Evolutionary conservation across 92 coral and sea anemone species (phyloP).

Genomic region (Palythoa grandiflora): DNA sequence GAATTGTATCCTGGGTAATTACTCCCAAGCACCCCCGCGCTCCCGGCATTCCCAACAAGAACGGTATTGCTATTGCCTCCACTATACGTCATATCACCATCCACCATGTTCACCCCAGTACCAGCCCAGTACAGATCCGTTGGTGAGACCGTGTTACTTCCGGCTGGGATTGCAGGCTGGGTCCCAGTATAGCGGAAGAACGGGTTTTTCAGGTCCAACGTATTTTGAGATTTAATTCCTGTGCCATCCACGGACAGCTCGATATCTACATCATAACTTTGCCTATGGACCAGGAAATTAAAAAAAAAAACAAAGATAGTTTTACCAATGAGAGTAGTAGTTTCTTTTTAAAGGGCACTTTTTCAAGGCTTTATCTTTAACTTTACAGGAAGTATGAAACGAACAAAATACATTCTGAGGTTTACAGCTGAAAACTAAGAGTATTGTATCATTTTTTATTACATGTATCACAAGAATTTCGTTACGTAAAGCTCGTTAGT

Average conservation of each 20-base stretch:
- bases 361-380: too few species aligned
- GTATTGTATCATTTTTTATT: too few species aligned
- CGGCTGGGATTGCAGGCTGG: conserved; percentile 85
- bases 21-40: conserved; percentile 63
- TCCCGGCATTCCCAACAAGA: conserved; percentile 50
- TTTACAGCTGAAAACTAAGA: too few species aligned
- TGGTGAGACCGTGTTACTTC: conserved; percentile 87
- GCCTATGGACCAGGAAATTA: conserved; percentile 61
- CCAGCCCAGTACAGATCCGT: conserved; percentile 94
- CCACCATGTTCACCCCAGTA: conserved; percentile 37
- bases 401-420: too few species aligned
- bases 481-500: too few species aligned
- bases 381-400: too few species aligned
- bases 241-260: conserved; percentile 90
- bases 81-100: conserved; percentile 57
- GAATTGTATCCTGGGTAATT: conserved; percentile 62
- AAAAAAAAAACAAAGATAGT: not conserved
- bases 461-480: too few species aligned
- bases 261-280: conserved; percentile 95
- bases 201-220: conserved; percentile 93
- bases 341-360: too few species aligned
- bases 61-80: conserved; percentile 51
- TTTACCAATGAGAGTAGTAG: not conserved
- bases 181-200: conserved; percentile 95
- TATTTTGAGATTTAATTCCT: conserved; percentile 76